phyloP scores from a whole-genome alignment of 2,888 invertebrate species.

The Parapristionchus giblindavisi region DNA sequence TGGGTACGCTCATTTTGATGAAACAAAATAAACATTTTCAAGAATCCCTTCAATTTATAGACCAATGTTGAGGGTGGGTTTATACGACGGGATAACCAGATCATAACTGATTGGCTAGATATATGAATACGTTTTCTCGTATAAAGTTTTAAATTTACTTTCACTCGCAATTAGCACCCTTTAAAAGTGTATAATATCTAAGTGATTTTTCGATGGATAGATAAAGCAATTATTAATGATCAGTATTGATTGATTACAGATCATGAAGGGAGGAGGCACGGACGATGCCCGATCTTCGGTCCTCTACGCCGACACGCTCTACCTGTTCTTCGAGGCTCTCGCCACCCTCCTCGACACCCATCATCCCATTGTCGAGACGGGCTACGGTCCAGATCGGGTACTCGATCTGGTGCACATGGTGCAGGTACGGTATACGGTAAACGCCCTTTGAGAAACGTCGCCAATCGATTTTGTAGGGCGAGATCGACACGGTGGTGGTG shows the following conservation, averaged over 20 bases:
- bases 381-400: constrained; percentile 83
- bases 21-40: not conserved
- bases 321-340: constrained; percentile 82
- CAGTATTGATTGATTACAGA: constrained; percentile 42
- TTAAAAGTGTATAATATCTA: too few relatives aligned
- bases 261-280: constrained; percentile 69
- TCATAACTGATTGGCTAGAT: not conserved
- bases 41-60: too few relatives aligned
- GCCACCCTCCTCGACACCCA: constrained; percentile 28
- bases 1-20: not conserved
- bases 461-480: constrained; percentile 38
- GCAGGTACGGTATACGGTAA: constrained; percentile 73
- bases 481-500: constrained; percentile 50
- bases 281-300: constrained; percentile 80
- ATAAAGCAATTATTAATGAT: not conserved
- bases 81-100: not conserved
- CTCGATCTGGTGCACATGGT: constrained; percentile 79
- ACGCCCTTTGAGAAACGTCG: not conserved
- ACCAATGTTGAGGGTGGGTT: too few relatives aligned
- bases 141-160: too few relatives aligned
- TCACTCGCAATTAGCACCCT: too few relatives aligned
- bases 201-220: not conserved
- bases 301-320: constrained; percentile 85
- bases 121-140: too few relatives aligned
- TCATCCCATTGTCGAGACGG: constrained; percentile 76